Conservation (phyloP, 1,140 invertebrate species). For the Maniola jurtina region DNA sequence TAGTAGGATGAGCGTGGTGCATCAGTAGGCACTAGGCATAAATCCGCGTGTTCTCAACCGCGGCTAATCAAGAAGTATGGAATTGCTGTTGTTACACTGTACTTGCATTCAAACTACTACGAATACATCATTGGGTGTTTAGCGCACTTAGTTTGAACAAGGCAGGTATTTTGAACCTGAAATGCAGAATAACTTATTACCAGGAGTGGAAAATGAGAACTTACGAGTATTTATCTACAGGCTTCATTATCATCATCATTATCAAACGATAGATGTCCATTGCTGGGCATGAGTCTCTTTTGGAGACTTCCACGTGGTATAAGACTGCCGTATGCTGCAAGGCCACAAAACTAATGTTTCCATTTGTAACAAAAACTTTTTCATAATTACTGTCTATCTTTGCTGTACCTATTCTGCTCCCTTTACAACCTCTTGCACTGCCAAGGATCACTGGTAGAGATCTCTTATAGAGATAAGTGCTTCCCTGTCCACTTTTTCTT, state of each 20-base stretch:
- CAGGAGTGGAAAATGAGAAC: too few relatives aligned
- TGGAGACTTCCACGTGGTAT: too few relatives aligned
- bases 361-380: too few relatives aligned
- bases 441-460: too few relatives aligned
- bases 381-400: too few relatives aligned
- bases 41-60: slow-evolving; percentile 45
- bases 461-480: too few relatives aligned
- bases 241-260: background rate
- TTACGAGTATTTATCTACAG: background rate
- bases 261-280: background rate
- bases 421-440: too few relatives aligned
- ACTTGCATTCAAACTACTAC: background rate
- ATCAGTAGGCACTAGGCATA: slow-evolving; percentile 44
- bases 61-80: slow-evolving; percentile 53
- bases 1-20: slow-evolving; percentile 25
- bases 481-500: too few relatives aligned
- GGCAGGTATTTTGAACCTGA: background rate
- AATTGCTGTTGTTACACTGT: slow-evolving; percentile 15
- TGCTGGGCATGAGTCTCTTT: too few relatives aligned
- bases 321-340: too few relatives aligned
- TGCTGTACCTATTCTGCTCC: too few relatives aligned
- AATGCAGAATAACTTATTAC: too few relatives aligned
- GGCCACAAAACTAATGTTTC: background rate
- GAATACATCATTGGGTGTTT: slow-evolving; percentile 5
- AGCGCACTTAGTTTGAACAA: background rate